Conservation (phyloP, 2,113 vertebrate genomes). For the Isichthys henryi region DNA sequence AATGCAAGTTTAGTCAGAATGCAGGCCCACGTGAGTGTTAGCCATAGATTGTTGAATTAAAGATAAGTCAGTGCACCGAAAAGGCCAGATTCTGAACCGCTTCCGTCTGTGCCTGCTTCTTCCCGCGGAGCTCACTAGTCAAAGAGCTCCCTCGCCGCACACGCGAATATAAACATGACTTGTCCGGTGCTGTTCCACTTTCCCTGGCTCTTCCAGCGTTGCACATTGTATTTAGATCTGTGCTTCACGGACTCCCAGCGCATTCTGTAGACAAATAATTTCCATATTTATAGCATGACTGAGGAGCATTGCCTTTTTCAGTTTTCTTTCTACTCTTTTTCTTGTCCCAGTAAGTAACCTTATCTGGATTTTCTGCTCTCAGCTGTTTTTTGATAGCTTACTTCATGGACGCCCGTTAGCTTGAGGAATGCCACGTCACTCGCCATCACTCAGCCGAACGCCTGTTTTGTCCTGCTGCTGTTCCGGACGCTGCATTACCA, state of each 20-base stretch:
- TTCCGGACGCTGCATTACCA: background rate
- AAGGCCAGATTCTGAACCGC: background rate
- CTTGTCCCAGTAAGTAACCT: background rate
- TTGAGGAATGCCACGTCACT: background rate
- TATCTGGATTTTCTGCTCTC: background rate
- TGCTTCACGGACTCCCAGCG: background rate
- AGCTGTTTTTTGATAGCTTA: background rate
- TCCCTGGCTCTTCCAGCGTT: background rate
- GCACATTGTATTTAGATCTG: constrained; percentile 1
- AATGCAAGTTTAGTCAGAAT: constrained; percentile 28
- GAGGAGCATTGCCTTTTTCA: background rate
- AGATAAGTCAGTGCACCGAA: constrained; percentile 27
- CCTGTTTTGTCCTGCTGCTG: background rate
- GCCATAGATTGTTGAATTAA: constrained; percentile 32
- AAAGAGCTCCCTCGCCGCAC: background rate
- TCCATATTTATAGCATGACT: background rate
- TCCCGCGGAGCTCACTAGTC: background rate
- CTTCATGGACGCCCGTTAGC: background rate
- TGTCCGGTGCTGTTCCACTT: background rate
- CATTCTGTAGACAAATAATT: background rate
- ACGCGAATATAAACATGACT: background rate
- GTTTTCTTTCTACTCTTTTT: background rate
- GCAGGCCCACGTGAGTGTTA: constrained; percentile 26
- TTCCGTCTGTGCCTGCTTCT: background rate
- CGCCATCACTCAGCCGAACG: background rate